phyloP scores from a whole-genome alignment of 2,113 vertebrate genomes.

The Bothrops jararaca region DNA sequence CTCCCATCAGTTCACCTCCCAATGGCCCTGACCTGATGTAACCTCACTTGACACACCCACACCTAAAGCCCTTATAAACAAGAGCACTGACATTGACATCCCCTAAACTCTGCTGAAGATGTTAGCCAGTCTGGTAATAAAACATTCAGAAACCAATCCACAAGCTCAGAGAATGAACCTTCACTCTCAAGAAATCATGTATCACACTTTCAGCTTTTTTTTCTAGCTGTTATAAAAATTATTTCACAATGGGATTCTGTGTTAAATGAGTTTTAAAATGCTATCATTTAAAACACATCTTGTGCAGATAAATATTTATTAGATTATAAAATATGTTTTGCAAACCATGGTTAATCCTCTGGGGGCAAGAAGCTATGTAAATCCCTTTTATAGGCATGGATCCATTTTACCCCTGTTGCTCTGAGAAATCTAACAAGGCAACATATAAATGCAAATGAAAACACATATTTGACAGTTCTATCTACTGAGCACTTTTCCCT shows the following conservation, averaged over 20 bases:
- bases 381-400: slow-evolving; percentile 1
- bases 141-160: no score
- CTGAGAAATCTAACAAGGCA: slow-evolving; percentile 17
- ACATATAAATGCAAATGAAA: slow-evolving; percentile 35
- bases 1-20: no score
- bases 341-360: slow-evolving; percentile 27
- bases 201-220: slow-evolving; percentile 17
- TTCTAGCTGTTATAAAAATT: slow-evolving; percentile 12
- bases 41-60: no score
- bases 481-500: slow-evolving; percentile 4
- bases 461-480: slow-evolving; percentile 5
- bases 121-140: no score
- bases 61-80: no score
- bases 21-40: no score
- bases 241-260: slow-evolving; percentile 21
- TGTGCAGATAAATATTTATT: slow-evolving; percentile 36
- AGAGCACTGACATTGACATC: no score
- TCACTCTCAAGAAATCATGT: neutral
- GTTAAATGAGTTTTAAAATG: slow-evolving; percentile 40
- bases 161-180: no score
- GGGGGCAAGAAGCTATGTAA: slow-evolving; percentile 18
- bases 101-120: no score
- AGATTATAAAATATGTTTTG: slow-evolving; percentile 27
- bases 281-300: slow-evolving; percentile 30
- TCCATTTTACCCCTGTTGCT: slow-evolving; percentile 28